Evolutionary conservation across 2,888 invertebrate species (phyloP), one percentile per base, ranked within the genome.

Genomic region (Apocheima hispidaria): DNA sequence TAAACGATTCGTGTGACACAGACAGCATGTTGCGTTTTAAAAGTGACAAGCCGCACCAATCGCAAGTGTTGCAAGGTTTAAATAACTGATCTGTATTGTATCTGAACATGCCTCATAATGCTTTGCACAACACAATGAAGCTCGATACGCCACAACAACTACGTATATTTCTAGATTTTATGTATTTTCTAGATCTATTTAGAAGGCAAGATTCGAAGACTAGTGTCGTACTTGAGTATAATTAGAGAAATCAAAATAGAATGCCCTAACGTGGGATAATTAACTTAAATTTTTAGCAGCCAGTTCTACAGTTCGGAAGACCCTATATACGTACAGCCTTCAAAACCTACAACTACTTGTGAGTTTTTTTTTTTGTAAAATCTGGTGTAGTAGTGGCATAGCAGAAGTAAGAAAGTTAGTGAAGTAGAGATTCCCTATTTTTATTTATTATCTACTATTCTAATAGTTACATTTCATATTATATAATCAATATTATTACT

Each of bases 91-190:
- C 10, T 43, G 23, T 26, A 43, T 14, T 10, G 6, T 21, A 26
- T 38, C 36, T 50, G 16, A 16, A 26, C 38, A 50, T 9, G 36
- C 16, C 26, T 38, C n/a, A n/a, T 26, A 33, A 48, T 43, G 33
- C 28, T 33, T 46, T 23, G 40, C 67, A 67, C 64, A 69, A 69
- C 64, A 67, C 64, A 60, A 62, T 23, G 16, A 69, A 69, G 67
- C 67, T 69, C 65, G 62, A 61, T 60, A 43, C 46, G 50, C 40
- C 30, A 44, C 44, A 9, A 38, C 50, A 49, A 21, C 35, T 36
- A 49, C 21, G 21, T 23, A 4, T 44, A 44, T 1, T 28, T 44
- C 16, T 46, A 38, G 10, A 50, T 16, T 21, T 16, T 38, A 50
- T 26, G 14, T 36, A 16, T 12, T 12, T 30, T 7, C 28, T 59